phyloP scores from a whole-genome alignment of 2,797 vertebrate species.

The Dicrostonyx torquatus region DNA sequence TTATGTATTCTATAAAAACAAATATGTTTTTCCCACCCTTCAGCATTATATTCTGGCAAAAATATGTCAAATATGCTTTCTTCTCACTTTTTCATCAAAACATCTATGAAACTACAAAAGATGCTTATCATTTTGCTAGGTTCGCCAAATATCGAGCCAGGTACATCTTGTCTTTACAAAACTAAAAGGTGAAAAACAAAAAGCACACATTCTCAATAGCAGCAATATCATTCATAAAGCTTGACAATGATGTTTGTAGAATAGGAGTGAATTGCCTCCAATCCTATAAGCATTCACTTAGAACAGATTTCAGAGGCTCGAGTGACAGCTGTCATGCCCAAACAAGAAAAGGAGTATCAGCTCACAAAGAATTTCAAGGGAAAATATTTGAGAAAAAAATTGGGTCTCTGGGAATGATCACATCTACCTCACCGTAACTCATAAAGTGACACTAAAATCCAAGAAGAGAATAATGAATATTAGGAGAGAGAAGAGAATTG shows the following conservation, averaged over 20 bases:
- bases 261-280: neutral
- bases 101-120: neutral
- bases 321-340: neutral
- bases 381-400: neutral
- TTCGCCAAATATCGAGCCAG: neutral
- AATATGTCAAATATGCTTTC: neutral
- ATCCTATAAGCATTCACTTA: neutral
- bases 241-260: neutral
- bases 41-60: neutral
- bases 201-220: neutral
- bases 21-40: neutral
- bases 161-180: neutral
- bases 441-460: neutral
- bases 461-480: neutral
- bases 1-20: neutral
- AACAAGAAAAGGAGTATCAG: neutral
- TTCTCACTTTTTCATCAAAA: neutral
- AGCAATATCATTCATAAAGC: neutral
- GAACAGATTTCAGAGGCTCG: neutral
- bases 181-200: neutral
- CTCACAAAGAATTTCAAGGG: neutral
- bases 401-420: neutral
- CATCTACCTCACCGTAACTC: neutral
- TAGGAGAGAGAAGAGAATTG: neutral
- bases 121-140: neutral